A percentile compares a stretch with the other conserved stretches of the same genome.
These are phyloP conservation scores for Agrochola circellaris DNA, from an alignment of 2,888 invertebrate genomes.

Conservation along the genomic window DNA sequence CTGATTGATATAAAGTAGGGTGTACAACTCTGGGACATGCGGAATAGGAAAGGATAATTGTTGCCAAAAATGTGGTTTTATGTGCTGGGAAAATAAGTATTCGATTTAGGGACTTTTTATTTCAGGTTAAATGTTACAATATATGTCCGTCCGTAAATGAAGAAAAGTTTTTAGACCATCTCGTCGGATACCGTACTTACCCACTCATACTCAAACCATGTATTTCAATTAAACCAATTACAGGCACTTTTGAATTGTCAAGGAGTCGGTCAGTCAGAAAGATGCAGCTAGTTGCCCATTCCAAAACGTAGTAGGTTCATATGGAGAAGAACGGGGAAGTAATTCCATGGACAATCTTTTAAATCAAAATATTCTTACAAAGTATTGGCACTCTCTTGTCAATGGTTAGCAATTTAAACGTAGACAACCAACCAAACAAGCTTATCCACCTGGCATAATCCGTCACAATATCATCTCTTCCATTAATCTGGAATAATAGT, in stretches of 20 bases:
- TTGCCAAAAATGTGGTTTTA: slow-evolving; percentile 32
- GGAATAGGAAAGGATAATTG: slow-evolving; percentile 16
- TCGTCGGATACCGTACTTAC: background rate
- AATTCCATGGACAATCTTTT: background rate
- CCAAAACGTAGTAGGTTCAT: background rate
- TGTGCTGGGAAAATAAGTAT: background rate
- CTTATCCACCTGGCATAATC: background rate
- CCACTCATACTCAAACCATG: background rate
- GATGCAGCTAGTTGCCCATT: background rate
- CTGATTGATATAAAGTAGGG: slow-evolving; percentile 61
- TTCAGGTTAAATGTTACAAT: background rate
- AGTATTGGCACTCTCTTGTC: too few species aligned
- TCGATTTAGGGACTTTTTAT: background rate
- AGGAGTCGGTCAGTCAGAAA: background rate
- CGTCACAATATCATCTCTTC: background rate
- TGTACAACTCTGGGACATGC: slow-evolving; percentile 13
- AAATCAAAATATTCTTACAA: background rate
- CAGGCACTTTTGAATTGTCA: background rate
- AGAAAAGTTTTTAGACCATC: background rate
- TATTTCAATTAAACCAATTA: background rate
- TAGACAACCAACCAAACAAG: background rate
- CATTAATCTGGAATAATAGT: background rate
- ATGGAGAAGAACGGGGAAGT: background rate
- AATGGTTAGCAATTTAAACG: background rate
- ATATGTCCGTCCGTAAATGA: too few species aligned